Evolutionary conservation across 2,113 vertebrate species (phyloP).

Genomic region (Lota lota): DNA sequence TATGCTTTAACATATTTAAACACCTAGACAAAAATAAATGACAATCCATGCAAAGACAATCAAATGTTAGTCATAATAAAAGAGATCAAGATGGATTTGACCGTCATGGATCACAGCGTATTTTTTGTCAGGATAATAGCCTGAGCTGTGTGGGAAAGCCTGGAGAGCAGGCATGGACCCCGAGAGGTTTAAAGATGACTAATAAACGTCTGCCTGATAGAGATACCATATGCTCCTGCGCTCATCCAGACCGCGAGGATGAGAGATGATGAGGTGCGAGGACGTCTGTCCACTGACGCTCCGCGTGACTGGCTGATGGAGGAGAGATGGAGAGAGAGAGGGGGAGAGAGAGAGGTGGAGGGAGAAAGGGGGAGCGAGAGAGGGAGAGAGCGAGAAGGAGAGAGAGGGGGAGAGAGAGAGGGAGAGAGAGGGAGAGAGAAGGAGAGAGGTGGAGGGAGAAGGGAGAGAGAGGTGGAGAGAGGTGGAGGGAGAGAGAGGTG

Average conservation of each 20-base stretch:
- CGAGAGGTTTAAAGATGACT: constrained; percentile 45
- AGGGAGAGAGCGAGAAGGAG: constrained; percentile 28
- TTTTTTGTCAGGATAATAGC: constrained; percentile 19
- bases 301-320: constrained; percentile 31
- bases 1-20: too few species aligned
- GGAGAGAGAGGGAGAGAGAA: constrained; percentile 26
- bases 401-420: constrained; percentile 26
- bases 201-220: constrained; percentile 50
- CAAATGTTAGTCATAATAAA: too few species aligned
- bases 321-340: constrained; percentile 28
- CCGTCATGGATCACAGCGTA: too few species aligned
- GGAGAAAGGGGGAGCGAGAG: constrained; percentile 30
- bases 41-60: too few species aligned
- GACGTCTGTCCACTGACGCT: constrained; percentile 39
- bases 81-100: too few species aligned
- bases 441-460: constrained; percentile 19
- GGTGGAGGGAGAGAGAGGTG: constrained; percentile 23
- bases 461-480: constrained; percentile 23
- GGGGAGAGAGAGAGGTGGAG: constrained; percentile 28
- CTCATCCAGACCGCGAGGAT: constrained; percentile 22
- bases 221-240: constrained; percentile 59
- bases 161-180: constrained; percentile 27
- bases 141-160: constrained; percentile 51
- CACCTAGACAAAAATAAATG: too few species aligned
- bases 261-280: constrained; percentile 63